Evolutionary conservation across 2,113 vertebrate species (phyloP), one percentile per base, ranked within the genome.

Genomic region (Pseudopipra pipra): DNA sequence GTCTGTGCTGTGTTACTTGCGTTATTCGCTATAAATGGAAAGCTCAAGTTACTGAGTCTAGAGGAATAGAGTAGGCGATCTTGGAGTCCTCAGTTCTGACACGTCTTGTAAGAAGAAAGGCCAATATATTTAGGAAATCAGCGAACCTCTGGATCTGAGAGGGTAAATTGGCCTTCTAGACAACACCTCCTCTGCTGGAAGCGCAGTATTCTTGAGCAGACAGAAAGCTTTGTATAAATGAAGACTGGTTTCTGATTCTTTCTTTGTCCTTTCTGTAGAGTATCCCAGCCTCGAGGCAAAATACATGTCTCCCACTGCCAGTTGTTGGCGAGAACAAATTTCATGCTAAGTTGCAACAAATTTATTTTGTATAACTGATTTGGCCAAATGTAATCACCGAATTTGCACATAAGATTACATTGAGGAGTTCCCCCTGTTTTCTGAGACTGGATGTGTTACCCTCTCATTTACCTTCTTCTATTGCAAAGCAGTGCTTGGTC

Each of bases 21-120:
- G 13, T 84, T 93, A 37, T 7, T 67, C 6, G 28, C 94, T 96
- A 86, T 81, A 93, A 94, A 94, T 72, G 91, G 93, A 88, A 96
- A 96, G 85, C 90, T 94, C 87, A 66, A 83, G 86, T 78, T 74
- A 51, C 72, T 35, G 84, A 87, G 54, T 47, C 20, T 80, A 14
- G 81, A 90, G 75, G 67, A 92, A 72, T 61, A 94, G 92, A 96
- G 91, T 73, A 93, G 93, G 78, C 41, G n/a, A 72, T 85, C 56
- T 83, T 85, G 81, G 80, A 92, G 81, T 65, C 89, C 47, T 94
- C 76, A 24, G 55, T 79, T 73, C 89, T 96, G 93, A 92, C 68
- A 8, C 52, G 78, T 85, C 79, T 78, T 78, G 19, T 46, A 66
- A 77, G 83, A 68, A 81, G 49, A 83, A 88, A 78, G 58, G 35